Base-by-base conservation (phyloP, 1,140 invertebrate species). In the Carcinoscorpius rotundicauda region DNA sequence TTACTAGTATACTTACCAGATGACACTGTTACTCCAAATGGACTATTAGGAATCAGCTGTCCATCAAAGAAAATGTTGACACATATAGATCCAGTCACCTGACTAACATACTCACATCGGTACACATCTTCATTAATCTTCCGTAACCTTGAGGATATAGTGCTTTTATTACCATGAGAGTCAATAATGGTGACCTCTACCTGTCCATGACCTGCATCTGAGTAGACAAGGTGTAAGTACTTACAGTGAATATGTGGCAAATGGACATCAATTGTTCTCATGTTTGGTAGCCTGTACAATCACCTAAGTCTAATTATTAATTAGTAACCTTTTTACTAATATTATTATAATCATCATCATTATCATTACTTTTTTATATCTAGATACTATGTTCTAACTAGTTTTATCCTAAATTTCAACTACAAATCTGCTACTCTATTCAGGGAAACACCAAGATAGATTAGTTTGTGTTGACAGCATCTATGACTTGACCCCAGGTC, bases 51-150 rank as follows among this genome's bases (percentile, higher is more conserved):
- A 72, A 94, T 88, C 58, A 87, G 82, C 71, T 88, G 84, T 53
- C 90, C 90, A 69, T 87, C 88, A 74, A 91, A 93, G 77, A 92
- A 92, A 29, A 96, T 83, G 73, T 93, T 93, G 6, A 96, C 85
- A 62, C 88, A 90, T 78, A 95, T 89, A 63, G 91, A 76, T 51
- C 92, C 92, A 51, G 84, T 77, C 51, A 82, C 76, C 0, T 84
- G 78, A 0, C 90, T 82, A 0, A 84, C 82, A 75, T 94, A 95
- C 74, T 93, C 90, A 74, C 90, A 92, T 9, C 87, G 80, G 83
- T 86, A 91, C 4, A 85, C 80, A 69, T 87, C 84, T 53, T 86
- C 82, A 61, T 82, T 82, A 29, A 87, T 82, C 77, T 87, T 86
- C 50, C 84, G 79, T 3, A 90, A 72, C 75, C 87, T 87, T n/a